Percentiles rank a stretch among this genome's conserved stretches.
phyloP scores from a whole-genome alignment of 2,797 vertebrate species.

The Acanthiza pusilla region DNA sequence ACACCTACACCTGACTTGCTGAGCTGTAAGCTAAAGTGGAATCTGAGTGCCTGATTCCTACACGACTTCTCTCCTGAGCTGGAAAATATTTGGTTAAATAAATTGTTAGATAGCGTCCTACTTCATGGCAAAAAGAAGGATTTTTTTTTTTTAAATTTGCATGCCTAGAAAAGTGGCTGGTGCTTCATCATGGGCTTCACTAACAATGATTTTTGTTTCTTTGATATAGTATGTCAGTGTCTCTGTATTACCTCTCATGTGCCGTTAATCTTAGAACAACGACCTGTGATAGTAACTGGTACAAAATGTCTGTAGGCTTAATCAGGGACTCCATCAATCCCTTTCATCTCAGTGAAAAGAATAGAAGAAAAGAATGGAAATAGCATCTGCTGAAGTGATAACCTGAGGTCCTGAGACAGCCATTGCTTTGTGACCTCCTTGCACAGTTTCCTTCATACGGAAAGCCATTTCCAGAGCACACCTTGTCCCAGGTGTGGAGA shows the following conservation, averaged over 20 bases:
- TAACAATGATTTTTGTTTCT: neutral
- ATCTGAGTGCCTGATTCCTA: neutral
- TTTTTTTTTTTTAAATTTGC: neutral
- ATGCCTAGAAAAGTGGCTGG: neutral
- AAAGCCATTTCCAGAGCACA: neutral
- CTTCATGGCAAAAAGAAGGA: neutral
- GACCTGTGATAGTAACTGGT: neutral
- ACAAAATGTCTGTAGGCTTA: neutral
- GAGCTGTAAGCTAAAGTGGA: neutral
- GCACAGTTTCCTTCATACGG: neutral
- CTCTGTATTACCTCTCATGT: neutral
- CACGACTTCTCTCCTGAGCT: neutral
- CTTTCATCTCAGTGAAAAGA: neutral
- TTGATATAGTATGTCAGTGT: neutral
- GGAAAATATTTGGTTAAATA: neutral
- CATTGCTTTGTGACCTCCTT: neutral
- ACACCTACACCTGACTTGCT: neutral
- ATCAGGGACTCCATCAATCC: neutral
- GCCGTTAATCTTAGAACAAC: neutral
- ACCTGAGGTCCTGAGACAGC: neutral
- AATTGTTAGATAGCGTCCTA: neutral
- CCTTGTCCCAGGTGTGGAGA: neutral
- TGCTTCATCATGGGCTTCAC: neutral
- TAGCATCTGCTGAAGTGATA: conserved; percentile 4
- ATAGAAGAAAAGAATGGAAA: neutral